Base-by-base conservation (phyloP, 1,140 invertebrate species). In the Mycetomoellerius zeteki region DNA sequence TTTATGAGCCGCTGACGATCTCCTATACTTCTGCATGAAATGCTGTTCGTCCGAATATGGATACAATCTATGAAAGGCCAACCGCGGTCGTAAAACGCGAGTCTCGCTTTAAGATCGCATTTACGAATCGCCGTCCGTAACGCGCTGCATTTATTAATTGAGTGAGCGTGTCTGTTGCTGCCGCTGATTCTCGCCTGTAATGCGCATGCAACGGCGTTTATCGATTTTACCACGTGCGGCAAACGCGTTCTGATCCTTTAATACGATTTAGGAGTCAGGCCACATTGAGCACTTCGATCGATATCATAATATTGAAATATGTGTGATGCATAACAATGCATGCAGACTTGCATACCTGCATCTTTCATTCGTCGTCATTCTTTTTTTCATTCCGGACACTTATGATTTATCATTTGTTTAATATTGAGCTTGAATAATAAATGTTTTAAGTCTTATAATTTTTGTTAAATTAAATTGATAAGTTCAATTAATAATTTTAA, bases 121-220 rank as follows among this genome's bases (percentile, higher is more conserved):
- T 81, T 56, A 54, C 64, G 77, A 56, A 81, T 81, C 30, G 47
- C n/a, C 14, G 33, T 4, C 8, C 10, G n/a, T 69, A 16, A 69
- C 7, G n/a, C 30, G 64, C 24, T 33, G 60, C 60, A 54, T 56
- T 80, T 30, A 67, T 80, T 50, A 80, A 80, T 80, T 54, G 33
- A 12, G 30, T 16, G 16, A 67, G 14, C 24, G 14, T 24, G 62
- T 54, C 30, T 65, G 0, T 52, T 7, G 1, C 14, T 3, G 52
- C 24, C 27, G 60, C 16, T 7, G 37, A 80, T 65, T 19, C 76
- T 50, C 14, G 27, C 19, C n/a, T 7, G n/a, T 37, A 54, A 67
- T 65, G 43, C 60, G 43, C 76, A 78, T 52, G n/a, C 60, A 80
- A 54, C 19, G 19, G 5, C 60, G 43, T 80, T 80, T 52, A 65